These are phyloP conservation scores for Oxytorus armatus DNA, from an alignment of 2,888 invertebrate species.

Conservation along the genomic window DNA sequence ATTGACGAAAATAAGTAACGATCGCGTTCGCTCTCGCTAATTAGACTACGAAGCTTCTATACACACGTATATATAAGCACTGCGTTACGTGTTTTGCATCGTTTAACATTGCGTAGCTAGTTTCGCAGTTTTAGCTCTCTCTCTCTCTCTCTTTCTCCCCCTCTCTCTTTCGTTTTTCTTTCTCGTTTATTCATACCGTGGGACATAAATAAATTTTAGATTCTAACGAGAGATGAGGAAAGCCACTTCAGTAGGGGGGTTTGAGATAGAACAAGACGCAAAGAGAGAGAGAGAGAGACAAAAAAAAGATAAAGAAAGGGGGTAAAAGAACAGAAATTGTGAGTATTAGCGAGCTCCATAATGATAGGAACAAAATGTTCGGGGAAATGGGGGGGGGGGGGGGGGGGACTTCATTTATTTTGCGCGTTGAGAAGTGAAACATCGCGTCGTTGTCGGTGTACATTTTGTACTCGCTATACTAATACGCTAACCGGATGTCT, in stretches of 20 bases:
- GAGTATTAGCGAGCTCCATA: slow-evolving; percentile 43
- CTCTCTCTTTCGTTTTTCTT: neutral
- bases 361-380: slow-evolving; percentile 57
- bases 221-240: slow-evolving; percentile 50
- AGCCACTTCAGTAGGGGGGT: slow-evolving; percentile 51
- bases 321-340: slow-evolving; percentile 33
- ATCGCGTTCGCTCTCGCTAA: slow-evolving; percentile 74
- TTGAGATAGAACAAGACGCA: slow-evolving; percentile 51
- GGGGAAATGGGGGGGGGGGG: too few species aligned
- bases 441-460: slow-evolving; percentile 51
- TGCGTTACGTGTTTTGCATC: slow-evolving; percentile 73
- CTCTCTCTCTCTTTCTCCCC: slow-evolving; percentile 4
- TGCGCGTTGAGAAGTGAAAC: slow-evolving; percentile 55
- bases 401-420: slow-evolving; percentile 64
- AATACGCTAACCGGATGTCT: slow-evolving; percentile 62
- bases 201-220: slow-evolving; percentile 74
- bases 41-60: slow-evolving; percentile 76
- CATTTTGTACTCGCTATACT: slow-evolving; percentile 18
- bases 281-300: slow-evolving; percentile 65
- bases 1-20: slow-evolving; percentile 77
- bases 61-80: neutral
- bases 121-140: neutral
- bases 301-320: slow-evolving; percentile 18
- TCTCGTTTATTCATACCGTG: slow-evolving; percentile 56
- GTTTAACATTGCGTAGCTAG: slow-evolving; percentile 68